Percentiles rank a stretch among this genome's conserved stretches.
Conservation (phyloP, 2,797 vertebrate genomes). For the Liparis tanakae region DNA sequence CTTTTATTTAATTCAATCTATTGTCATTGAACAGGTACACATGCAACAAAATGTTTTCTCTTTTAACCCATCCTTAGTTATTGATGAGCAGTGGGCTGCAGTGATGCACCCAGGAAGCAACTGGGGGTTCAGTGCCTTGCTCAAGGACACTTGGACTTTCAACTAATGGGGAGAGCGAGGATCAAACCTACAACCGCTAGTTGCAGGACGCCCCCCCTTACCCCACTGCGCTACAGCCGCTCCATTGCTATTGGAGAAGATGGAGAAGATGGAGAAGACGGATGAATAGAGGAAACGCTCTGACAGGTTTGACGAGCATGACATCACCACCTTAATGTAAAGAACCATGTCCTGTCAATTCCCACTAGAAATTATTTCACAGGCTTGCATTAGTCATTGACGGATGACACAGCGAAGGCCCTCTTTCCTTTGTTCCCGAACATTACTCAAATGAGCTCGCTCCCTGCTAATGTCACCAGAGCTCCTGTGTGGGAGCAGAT, state of each 20-base stretch:
- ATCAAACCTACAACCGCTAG: too few species aligned
- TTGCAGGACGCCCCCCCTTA: too few species aligned
- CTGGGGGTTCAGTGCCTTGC: too few species aligned
- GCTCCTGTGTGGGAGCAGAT: conserved; percentile 50
- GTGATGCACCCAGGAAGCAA: too few species aligned
- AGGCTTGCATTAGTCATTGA: conserved; percentile 61
- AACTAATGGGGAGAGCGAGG: too few species aligned
- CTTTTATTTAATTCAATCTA: background rate
- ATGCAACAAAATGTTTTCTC: too few species aligned
- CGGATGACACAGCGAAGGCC: conserved; percentile 58
- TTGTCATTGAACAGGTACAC: too few species aligned
- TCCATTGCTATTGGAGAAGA: background rate
- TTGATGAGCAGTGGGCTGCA: too few species aligned
- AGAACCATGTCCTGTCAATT: conserved; percentile 41
- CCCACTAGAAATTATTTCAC: conserved; percentile 47
- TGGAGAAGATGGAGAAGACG: conserved; percentile 22
- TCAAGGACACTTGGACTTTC: too few species aligned
- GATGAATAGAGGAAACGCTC: conserved; percentile 33
- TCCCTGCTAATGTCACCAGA: conserved; percentile 48
- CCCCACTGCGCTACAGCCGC: too few species aligned
- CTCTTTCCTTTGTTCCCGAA: conserved; percentile 57
- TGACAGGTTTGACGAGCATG: conserved; percentile 31
- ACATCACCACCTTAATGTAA: conserved; percentile 34
- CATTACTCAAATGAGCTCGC: conserved; percentile 64
- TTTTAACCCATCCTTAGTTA: too few species aligned